These are phyloP conservation scores for Heliconius ethilla DNA, from an alignment of 2,888 invertebrate species.

Conservation along the genomic window DNA sequence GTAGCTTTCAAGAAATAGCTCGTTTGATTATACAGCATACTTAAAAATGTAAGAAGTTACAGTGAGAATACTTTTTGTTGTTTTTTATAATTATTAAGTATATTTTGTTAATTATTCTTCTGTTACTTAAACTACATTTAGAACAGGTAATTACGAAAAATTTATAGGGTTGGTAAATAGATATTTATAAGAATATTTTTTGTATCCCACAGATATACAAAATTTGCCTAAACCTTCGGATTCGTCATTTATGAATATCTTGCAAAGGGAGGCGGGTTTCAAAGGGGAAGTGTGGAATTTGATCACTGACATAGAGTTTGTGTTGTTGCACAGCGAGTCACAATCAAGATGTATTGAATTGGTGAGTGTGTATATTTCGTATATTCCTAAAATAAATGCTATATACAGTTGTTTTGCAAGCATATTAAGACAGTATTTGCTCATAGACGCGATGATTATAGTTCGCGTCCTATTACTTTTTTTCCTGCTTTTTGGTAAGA, in stretches of 20 bases:
- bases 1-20: too few species aligned
- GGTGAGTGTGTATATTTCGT: conserved; percentile 55
- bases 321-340: conserved; percentile 66
- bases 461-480: background rate
- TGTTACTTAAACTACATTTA: too few species aligned
- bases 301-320: conserved; percentile 70
- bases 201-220: conserved; percentile 47
- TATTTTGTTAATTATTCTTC: too few species aligned
- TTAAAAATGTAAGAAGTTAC: too few species aligned
- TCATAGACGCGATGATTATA: background rate
- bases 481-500: background rate
- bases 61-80: too few species aligned
- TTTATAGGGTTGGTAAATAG: background rate
- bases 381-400: background rate
- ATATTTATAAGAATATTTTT: background rate
- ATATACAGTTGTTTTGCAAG: too few species aligned
- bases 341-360: conserved; percentile 65
- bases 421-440: background rate
- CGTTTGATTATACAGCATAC: too few species aligned
- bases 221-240: conserved; percentile 39
- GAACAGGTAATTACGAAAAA: too few species aligned
- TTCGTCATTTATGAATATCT: conserved; percentile 55
- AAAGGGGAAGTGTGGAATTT: conserved; percentile 67
- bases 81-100: too few species aligned
- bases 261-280: conserved; percentile 67